phyloP scores from a whole-genome alignment of 2,797 vertebrate genomes.

The Gambusia yucatana region DNA sequence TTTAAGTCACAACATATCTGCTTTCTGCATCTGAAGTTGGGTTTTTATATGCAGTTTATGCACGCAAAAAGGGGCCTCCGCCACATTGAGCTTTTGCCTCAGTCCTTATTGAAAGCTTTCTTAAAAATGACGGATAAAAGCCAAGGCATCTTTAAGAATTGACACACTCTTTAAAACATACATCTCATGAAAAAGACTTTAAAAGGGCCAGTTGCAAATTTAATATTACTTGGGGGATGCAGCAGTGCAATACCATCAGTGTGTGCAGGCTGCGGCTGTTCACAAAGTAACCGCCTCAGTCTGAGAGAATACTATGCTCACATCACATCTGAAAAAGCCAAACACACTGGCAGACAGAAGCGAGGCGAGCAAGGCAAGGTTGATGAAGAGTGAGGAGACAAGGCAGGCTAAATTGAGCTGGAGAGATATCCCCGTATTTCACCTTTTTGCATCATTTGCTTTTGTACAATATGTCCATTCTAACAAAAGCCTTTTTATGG shows the following conservation, averaged over 20 bases:
- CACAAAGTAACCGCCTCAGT: conserved; percentile 73
- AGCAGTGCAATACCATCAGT: conserved; percentile 76
- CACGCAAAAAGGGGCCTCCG: conserved; percentile 74
- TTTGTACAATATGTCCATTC: conserved; percentile 77
- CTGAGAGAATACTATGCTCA: conserved; percentile 76
- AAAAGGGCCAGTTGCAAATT: conserved; percentile 81
- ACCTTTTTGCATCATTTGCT: conserved; percentile 87
- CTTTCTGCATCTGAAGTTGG: conserved; percentile 74
- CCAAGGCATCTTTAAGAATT: conserved; percentile 81
- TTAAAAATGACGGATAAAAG: conserved; percentile 78
- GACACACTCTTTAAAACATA: conserved; percentile 82
- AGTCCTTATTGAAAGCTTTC: conserved; percentile 70
- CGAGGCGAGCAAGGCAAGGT: conserved; percentile 60
- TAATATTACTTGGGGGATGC: conserved; percentile 81
- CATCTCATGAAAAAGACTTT: conserved; percentile 81
- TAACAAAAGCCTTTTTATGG: conserved; percentile 75
- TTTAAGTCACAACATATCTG: conserved; percentile 74
- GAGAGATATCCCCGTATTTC: conserved; percentile 77
- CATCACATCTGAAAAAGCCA: conserved; percentile 74
- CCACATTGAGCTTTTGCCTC: conserved; percentile 63
- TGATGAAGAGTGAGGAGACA: conserved; percentile 78
- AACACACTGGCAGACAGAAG: conserved; percentile 73
- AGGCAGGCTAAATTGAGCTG: conserved; percentile 72
- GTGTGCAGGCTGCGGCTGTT: conserved; percentile 62
- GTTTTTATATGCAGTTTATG: conserved; percentile 82